Evolutionary conservation across 2,797 vertebrate species (phyloP).

Genomic region (Hydrophis major): DNA sequence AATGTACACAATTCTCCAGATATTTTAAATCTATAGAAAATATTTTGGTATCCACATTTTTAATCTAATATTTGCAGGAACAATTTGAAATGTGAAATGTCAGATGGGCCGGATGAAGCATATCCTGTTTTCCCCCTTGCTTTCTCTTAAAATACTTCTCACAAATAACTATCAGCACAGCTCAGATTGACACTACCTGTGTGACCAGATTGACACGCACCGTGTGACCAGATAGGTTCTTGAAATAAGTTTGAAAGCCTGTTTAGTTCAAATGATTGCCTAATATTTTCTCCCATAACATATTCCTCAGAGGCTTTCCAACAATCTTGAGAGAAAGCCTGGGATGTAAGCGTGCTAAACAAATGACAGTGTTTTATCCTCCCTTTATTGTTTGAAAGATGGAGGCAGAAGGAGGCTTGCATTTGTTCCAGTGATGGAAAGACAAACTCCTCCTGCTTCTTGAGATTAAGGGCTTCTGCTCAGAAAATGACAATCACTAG

Average conservation of each 20-base stretch:
- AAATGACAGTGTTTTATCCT: too few relatives aligned
- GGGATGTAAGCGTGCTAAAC: neutral
- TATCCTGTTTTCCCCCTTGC: neutral
- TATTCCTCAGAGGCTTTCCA: neutral
- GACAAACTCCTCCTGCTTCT: neutral
- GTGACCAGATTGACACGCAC: neutral
- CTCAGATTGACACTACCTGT: neutral
- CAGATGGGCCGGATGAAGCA: neutral
- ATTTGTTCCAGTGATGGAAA: neutral
- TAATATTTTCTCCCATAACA: neutral
- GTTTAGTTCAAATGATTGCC: neutral
- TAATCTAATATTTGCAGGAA: neutral
- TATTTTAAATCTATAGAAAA: neutral
- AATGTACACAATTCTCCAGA: neutral
- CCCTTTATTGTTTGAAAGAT: neutral
- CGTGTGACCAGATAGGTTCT: neutral
- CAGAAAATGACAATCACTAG: neutral
- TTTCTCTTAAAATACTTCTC: neutral
- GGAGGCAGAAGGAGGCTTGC: accelerated
- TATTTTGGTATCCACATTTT: neutral
- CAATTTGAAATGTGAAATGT: neutral
- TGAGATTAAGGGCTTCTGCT: neutral
- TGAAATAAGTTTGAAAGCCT: neutral
- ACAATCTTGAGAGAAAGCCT: neutral
- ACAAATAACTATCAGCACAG: neutral